These are phyloP conservation scores for Phorcus lineatus DNA, from an alignment of 2,888 invertebrate species.

Conservation along the genomic window DNA sequence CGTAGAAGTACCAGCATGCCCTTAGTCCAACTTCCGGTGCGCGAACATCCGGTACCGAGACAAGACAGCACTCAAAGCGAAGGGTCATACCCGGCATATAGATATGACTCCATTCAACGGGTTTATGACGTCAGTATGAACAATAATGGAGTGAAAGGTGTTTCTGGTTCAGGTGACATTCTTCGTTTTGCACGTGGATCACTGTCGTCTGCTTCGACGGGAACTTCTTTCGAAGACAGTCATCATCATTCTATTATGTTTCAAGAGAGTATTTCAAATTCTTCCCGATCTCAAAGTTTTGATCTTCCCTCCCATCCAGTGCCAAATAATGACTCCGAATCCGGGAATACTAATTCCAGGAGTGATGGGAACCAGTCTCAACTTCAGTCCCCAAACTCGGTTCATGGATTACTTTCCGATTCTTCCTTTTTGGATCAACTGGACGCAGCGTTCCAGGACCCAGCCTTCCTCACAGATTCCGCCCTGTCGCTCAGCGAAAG, in stretches of 20 bases:
- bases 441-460: neutral
- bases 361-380: no score
- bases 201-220: neutral
- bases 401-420: neutral
- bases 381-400: no score
- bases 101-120: neutral
- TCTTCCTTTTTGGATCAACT: neutral
- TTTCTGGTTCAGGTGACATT: neutral
- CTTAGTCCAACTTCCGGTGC: neutral
- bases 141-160: neutral
- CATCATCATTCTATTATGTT: neutral
- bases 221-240: neutral
- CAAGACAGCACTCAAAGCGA: neutral
- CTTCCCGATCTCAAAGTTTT: neutral
- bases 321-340: no score
- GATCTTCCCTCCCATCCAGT: no score
- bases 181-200: neutral
- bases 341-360: no score
- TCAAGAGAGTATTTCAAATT: neutral
- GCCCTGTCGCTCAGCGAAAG: neutral
- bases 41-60: neutral
- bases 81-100: neutral
- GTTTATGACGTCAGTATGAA: neutral
- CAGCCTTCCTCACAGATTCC: neutral
- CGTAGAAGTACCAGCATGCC: constrained; percentile 3